Conservation (phyloP, 2,113 vertebrate species). For the Cyprinodon variegatus region DNA sequence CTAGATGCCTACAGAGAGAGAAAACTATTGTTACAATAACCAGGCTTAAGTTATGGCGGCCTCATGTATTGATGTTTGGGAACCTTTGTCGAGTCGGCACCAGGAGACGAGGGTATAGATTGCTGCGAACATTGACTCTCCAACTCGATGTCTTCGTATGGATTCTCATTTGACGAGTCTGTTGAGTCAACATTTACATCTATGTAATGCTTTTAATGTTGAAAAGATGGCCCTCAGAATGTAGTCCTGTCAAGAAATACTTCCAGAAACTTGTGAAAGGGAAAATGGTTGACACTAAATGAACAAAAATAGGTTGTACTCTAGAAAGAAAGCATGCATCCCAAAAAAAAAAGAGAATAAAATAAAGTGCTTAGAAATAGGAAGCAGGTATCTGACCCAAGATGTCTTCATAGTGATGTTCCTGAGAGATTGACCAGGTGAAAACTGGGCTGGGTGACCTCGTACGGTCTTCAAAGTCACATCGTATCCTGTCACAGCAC, state of each 20-base stretch:
- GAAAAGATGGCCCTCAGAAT: background rate
- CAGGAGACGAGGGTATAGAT: slow-evolving; percentile 84
- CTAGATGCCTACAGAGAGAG: slow-evolving; percentile 70
- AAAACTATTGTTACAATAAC: background rate
- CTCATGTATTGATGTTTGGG: slow-evolving; percentile 1
- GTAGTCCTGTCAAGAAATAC: background rate
- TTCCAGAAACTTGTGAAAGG: background rate
- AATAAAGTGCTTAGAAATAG: background rate
- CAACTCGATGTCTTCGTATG: slow-evolving; percentile 90
- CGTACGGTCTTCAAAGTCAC: slow-evolving; percentile 87
- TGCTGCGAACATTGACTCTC: slow-evolving; percentile 87
- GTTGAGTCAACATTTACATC: slow-evolving; percentile 24
- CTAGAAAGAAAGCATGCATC: background rate
- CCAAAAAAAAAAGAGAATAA: background rate
- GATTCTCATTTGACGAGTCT: slow-evolving; percentile 90
- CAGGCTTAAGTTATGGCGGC: background rate
- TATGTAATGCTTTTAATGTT: background rate
- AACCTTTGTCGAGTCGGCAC: slow-evolving; percentile 80
- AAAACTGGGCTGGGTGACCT: slow-evolving; percentile 79
- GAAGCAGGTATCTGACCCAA: slow-evolving; percentile 60
- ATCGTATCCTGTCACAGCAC: slow-evolving; percentile 80
- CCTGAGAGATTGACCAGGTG: slow-evolving; percentile 83
- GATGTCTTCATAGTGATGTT: slow-evolving; percentile 93
- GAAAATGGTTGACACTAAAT: background rate
- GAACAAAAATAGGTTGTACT: too few relatives aligned